phyloP scores from a whole-genome alignment of 2,797 vertebrate genomes.

The Thripadectes ignobilis region DNA sequence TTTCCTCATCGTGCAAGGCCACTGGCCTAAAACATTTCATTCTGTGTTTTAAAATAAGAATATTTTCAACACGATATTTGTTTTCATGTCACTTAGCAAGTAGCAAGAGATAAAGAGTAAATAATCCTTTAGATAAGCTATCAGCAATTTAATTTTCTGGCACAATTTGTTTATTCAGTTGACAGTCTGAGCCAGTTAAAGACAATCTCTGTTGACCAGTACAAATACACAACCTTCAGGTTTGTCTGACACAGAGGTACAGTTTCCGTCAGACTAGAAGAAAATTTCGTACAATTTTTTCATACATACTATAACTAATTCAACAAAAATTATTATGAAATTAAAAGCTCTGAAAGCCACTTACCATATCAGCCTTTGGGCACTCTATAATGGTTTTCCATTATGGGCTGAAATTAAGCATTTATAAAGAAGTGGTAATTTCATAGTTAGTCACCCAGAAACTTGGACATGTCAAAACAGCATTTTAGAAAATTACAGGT shows the following conservation, averaged over 20 bases:
- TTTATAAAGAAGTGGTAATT: conserved; percentile 63
- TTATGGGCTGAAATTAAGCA: conserved; percentile 70
- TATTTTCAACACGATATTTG: neutral
- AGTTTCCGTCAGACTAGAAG: neutral
- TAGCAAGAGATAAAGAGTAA: neutral
- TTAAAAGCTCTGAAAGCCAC: conserved; percentile 37
- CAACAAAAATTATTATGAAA: conserved; percentile 46
- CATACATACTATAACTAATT: conserved; percentile 32
- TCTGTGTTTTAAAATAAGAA: neutral
- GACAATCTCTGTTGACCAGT: neutral
- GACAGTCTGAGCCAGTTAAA: neutral
- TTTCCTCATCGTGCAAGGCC: neutral
- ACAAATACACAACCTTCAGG: neutral
- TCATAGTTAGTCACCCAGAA: conserved; percentile 63
- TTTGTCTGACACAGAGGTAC: neutral
- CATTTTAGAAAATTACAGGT: conserved; percentile 57
- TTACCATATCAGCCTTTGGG: conserved; percentile 60
- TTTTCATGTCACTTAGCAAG: neutral
- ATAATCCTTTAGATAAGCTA: neutral
- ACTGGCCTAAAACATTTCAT: neutral
- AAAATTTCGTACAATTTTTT: neutral
- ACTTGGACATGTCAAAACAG: conserved; percentile 33
- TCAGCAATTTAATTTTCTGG: neutral
- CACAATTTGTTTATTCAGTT: neutral
- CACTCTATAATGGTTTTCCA: conserved; percentile 53